Evolutionary conservation across 2,113 vertebrate genomes (phyloP).

Genomic region (Origma solitaria): DNA sequence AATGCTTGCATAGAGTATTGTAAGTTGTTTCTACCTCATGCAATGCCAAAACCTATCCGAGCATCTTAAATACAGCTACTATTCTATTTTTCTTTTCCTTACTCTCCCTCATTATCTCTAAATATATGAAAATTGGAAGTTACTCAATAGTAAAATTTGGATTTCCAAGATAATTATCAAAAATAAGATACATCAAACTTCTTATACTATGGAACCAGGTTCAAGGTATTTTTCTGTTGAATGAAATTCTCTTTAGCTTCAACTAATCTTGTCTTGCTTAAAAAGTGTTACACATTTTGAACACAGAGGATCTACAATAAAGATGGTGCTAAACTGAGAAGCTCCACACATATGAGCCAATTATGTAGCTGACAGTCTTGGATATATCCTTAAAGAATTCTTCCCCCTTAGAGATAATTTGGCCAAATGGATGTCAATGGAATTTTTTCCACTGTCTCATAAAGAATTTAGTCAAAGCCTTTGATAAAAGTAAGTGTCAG

Average conservation of each 20-base stretch:
- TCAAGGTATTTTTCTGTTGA: not conserved
- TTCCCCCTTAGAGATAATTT: not conserved
- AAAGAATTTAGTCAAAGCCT: not conserved
- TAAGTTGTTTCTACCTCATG: not conserved
- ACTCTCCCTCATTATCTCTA: not conserved
- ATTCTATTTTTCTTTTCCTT: not conserved
- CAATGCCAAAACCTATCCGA: not conserved
- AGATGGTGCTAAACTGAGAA: not conserved
- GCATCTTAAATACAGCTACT: not conserved
- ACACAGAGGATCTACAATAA: not conserved
- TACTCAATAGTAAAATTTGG: not conserved
- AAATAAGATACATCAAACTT: not conserved
- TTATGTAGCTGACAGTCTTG: not conserved
- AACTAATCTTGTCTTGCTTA: not conserved
- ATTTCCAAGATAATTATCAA: not conserved
- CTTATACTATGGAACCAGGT: not conserved
- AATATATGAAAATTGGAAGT: not conserved
- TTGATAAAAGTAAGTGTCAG: not conserved
- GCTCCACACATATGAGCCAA: not conserved
- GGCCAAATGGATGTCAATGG: accelerated
- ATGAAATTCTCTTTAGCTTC: not conserved
- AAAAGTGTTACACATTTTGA: not conserved
- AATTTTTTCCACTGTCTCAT: not conserved
- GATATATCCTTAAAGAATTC: not conserved
- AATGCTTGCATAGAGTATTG: not conserved